Conservation (phyloP, 2,113 vertebrate species). For the Oncorhynchus nerka region DNA sequence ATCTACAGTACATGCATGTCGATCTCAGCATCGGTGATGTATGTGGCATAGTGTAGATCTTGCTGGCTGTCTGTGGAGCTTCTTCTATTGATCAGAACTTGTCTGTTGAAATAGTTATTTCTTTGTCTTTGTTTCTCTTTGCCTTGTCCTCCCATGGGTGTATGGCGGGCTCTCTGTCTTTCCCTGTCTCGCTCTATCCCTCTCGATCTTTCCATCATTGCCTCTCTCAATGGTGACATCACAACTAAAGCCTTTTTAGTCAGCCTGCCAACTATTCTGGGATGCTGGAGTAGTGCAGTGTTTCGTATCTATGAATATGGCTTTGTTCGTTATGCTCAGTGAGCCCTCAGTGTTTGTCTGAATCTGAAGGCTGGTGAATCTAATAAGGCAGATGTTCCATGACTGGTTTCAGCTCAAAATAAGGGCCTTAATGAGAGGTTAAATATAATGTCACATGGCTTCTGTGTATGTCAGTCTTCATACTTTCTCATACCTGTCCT, state of each 20-base stretch:
- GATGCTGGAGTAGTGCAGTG: not conserved
- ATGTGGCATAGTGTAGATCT: too few relatives aligned
- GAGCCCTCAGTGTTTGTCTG: not conserved
- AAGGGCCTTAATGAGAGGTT: not conserved
- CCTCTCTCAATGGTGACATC: not conserved
- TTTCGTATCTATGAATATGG: not conserved
- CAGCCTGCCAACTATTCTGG: not conserved
- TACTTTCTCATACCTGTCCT: not conserved
- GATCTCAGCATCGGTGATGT: too few relatives aligned
- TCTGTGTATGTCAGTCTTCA: not conserved
- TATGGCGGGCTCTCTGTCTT: not conserved
- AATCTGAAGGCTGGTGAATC: not conserved
- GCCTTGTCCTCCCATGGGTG: not conserved
- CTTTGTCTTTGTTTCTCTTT: not conserved
- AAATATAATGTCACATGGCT: not conserved
- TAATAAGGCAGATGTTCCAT: not conserved
- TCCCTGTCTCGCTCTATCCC: not conserved
- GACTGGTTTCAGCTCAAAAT: not conserved
- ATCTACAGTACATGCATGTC: too few relatives aligned
- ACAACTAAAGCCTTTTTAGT: not conserved
- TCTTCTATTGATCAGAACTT: not conserved
- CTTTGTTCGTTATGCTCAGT: not conserved
- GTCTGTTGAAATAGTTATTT: not conserved
- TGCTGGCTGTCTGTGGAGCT: not conserved
- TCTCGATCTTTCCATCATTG: not conserved